phyloP scores from a whole-genome alignment of 2,113 vertebrate genomes.

The Silurus asotus region DNA sequence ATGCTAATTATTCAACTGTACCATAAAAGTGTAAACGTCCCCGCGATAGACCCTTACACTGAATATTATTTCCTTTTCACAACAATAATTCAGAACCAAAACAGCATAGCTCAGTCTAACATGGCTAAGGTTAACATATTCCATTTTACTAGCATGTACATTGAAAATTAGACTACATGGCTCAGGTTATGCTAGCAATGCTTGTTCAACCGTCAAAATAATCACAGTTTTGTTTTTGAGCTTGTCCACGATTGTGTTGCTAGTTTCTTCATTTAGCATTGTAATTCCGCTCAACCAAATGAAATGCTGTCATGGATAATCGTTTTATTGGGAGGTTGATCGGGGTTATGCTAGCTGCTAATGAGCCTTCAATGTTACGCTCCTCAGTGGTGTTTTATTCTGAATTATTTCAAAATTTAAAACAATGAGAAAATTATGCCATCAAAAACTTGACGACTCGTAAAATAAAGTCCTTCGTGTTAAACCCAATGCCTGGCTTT shows the following conservation, averaged over 20 bases:
- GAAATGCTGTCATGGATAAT: too few species aligned
- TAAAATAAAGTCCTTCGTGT: not conserved
- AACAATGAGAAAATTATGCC: not conserved
- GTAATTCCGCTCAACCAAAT: not conserved
- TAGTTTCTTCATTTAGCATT: not conserved
- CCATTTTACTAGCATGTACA: not conserved
- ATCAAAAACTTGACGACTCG: not conserved
- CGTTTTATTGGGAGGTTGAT: not conserved
- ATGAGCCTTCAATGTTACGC: not conserved
- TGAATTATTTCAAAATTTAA: not conserved
- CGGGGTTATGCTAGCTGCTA: not conserved
- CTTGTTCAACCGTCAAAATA: not conserved
- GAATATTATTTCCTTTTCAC: not conserved
- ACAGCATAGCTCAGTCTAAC: not conserved
- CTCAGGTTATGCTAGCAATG: not conserved
- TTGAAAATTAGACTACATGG: not conserved
- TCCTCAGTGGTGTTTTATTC: not conserved
- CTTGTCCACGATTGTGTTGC: not conserved
- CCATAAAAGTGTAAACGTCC: slow-evolving; percentile 12
- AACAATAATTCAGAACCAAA: not conserved
- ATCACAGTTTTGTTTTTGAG: not conserved
- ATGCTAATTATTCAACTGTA: not conserved
- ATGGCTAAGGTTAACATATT: not conserved
- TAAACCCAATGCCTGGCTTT: not conserved
- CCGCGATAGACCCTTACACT: not conserved